Evolutionary conservation across 2,888 invertebrate genomes (phyloP), one percentile per base, ranked within the genome.

Genomic region (Papilio elwesi): DNA sequence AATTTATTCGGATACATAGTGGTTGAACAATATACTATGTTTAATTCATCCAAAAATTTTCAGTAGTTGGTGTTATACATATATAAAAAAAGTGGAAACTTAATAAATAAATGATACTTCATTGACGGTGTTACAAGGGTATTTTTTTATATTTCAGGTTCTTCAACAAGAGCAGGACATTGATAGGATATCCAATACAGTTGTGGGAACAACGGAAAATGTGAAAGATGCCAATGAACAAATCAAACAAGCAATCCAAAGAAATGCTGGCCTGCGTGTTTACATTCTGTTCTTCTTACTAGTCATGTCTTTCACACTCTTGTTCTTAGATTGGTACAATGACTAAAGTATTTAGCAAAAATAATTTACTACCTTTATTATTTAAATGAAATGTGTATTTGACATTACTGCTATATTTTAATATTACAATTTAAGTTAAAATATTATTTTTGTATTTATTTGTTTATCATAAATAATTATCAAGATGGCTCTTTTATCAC

Each of bases 271-370:
- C 0, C 95, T 99, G 53, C 95, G 99, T 80, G 98, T 98, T 13
- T 99, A 98, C 95, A 96, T 99, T 71, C 92, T 99, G 47, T 99
- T 99, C 91, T 99, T 99, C 87, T 94, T 99, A 70, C 93, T 99
- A 79, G 98, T 99, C 53, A 97, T 99, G 96, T 98, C 99, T 53
- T 98, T 99, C 87, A 97, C 98, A 26, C 94, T 99, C 68, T 93
- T 99, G 11, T 99, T 99, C 90, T 94, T 99, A 69, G 99, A 99
- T 94, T 99, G 99, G 99, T 99, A 99, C 89, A 99, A 99, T 95
- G 97, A 97, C 80, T 93, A 90, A 90, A 87, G 71, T 26, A 47
- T 51, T 49, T 38, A 11, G 6, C 15, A 26, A 13, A 36, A 55
- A 57, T 36, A 16, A 43, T 43, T 43, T 43, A 43, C 43, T 43